Evolutionary conservation across 2,113 vertebrate species (phyloP), one percentile per base, ranked within the genome.

Genomic region (Narcine bancroftii): DNA sequence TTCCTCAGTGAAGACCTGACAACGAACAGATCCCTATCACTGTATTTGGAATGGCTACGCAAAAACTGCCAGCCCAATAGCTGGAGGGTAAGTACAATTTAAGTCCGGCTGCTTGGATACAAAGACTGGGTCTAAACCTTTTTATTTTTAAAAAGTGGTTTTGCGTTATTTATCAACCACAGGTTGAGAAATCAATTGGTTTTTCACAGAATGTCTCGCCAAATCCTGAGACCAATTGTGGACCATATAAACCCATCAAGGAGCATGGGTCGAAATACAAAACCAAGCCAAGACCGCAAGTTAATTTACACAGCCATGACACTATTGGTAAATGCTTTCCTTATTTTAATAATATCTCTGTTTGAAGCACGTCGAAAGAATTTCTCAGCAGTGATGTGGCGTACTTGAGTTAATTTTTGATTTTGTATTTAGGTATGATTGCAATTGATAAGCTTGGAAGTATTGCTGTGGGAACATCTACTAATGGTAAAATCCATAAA

Each of bases 61-160:
- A 93, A 92, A 93, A 97, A 95, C 92, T 99, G 99, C 94, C 98
- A 99, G 94, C 98, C 98, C 92, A 99, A 99, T 96, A 97, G 96
- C 93, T 96, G 97, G 95, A 97, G 97, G 97, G 98, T 99, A 95
- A 50, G 94, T 94, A 72, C 89, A 39, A 69, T 26, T 5, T 26
- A 24, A 21, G 0, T 69, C 66, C 66, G 5, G 26, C 19, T 69
- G 6, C 66, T 26, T 24, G 19, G 2, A 69, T 24, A 26, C 24
- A 26, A 69, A 69, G 21, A 69, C n/a, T 69, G 21, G 66, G 66
- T 24, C 21, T 24, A 69, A 69, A 69, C 9, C n/a, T n/a, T n/a
- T n/a, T n/a, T 60, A 60, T 60, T 6, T 6, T 6, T 60, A 60
- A 60, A 60, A 60, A 60, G 19, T 3, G 65, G 17, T 26, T 69